Percentiles rank a stretch among this genome's conserved stretches.
Evolutionary conservation across 2,888 invertebrate species (phyloP).

Genomic region (Rotaria socialis): DNA sequence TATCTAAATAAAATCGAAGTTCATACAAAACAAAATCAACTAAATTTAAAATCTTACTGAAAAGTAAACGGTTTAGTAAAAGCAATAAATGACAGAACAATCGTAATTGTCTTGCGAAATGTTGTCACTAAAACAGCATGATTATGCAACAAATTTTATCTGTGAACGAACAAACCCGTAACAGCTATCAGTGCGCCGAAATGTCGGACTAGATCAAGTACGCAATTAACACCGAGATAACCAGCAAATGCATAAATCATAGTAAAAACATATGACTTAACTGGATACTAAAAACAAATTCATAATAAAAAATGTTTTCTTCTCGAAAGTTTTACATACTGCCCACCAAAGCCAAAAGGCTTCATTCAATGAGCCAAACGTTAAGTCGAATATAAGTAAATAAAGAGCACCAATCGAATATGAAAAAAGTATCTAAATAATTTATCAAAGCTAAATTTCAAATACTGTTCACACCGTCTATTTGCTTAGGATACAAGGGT

Average conservation of each 20-base stretch:
- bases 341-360: neutral
- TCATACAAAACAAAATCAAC: neutral
- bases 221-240: slow-evolving; percentile 85
- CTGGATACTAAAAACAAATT: slow-evolving; percentile 1
- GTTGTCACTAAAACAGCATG: slow-evolving; percentile 63
- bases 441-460: too few relatives aligned
- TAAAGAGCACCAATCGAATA: slow-evolving; percentile 47
- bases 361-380: neutral
- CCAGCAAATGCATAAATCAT: slow-evolving; percentile 80
- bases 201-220: slow-evolving; percentile 78
- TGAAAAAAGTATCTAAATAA: slow-evolving; percentile 39
- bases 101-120: slow-evolving; percentile 76
- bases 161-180: neutral
- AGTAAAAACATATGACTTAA: neutral
- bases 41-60: slow-evolving; percentile 64
- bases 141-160: neutral
- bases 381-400: slow-evolving; percentile 40
- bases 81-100: slow-evolving; percentile 82
- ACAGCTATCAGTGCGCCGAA: slow-evolving; percentile 84
- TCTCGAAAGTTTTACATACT: neutral
- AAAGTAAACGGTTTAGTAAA: slow-evolving; percentile 88
- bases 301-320: neutral
- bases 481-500: too few relatives aligned
- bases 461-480: too few relatives aligned
- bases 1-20: neutral